A percentile compares a stretch with the other conserved stretches of the same genome.
Conservation (phyloP, 2,888 invertebrate species). For the Heliconius aoede region DNA sequence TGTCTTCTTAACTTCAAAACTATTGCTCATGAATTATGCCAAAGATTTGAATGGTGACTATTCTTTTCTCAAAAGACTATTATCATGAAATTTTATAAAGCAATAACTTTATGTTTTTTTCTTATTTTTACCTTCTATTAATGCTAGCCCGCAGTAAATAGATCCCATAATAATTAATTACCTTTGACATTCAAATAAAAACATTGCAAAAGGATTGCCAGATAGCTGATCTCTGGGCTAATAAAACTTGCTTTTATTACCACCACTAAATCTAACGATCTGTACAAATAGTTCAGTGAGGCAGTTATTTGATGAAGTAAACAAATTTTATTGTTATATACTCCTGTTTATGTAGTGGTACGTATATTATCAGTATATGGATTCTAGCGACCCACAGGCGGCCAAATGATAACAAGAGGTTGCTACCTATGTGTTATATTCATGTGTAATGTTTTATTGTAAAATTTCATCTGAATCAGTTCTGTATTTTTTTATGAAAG, state of each 20-base stretch:
- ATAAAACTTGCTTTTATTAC: conserved; percentile 48
- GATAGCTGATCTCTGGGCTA: conserved; percentile 35
- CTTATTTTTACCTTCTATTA: background rate
- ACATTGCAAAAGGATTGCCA: conserved; percentile 24
- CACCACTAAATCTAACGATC: conserved; percentile 46
- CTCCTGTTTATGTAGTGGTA: background rate
- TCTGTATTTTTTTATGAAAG: no score
- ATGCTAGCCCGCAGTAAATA: background rate
- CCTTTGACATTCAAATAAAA: conserved; percentile 27
- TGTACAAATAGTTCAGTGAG: conserved; percentile 42
- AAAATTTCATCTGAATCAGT: no score
- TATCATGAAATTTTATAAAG: background rate
- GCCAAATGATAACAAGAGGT: no score
- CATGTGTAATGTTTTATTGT: no score
- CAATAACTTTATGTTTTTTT: no score
- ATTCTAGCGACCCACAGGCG: no score
- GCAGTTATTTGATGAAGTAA: conserved; percentile 48
- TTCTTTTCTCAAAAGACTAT: background rate
- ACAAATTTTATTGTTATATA: conserved; percentile 45
- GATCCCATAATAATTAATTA: conserved; percentile 30
- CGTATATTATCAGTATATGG: no score
- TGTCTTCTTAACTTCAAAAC: no score
- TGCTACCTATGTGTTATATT: no score
- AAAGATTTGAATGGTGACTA: no score
- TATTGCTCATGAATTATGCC: no score